These are phyloP conservation scores for Tetragonula carbonaria DNA, from an alignment of 2,888 invertebrate genomes.

Conservation along the genomic window DNA sequence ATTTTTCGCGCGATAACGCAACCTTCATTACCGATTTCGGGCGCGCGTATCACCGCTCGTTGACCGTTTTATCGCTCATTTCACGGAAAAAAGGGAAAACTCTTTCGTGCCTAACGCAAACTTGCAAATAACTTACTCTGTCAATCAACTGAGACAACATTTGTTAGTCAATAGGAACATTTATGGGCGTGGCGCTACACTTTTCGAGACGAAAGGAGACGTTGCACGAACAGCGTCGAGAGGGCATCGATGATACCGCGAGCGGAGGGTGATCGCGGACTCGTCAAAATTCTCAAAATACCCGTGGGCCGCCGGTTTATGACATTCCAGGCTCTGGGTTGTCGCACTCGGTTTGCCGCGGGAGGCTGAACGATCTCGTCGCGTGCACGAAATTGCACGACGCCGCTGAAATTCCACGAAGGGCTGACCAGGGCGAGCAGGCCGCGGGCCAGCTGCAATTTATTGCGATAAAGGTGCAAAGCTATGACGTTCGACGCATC, in stretches of 20 bases:
- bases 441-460: constrained; percentile 60
- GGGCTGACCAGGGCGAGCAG: constrained; percentile 57
- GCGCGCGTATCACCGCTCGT: neutral
- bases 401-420: constrained; percentile 75
- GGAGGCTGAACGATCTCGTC: constrained; percentile 66
- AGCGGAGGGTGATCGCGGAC: constrained; percentile 1
- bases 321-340: constrained; percentile 70
- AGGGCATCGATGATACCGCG: constrained; percentile 28
- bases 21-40: constrained; percentile 15
- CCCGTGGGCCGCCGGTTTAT: constrained; percentile 69
- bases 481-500: constrained; percentile 66
- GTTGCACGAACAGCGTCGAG: neutral
- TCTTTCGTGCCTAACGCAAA: neutral
- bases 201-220: neutral
- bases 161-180: neutral
- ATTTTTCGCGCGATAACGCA: constrained; percentile 41
- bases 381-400: constrained; percentile 79
- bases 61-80: constrained; percentile 4
- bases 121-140: neutral
- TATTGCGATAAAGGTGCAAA: constrained; percentile 71
- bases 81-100: neutral
- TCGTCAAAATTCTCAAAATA: constrained; percentile 73
- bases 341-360: constrained; percentile 43
- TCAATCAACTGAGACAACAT: neutral
- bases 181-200: neutral